Evolutionary conservation across 2,113 vertebrate species (phyloP), one percentile per base, ranked within the genome.

Genomic region (Centrocercus urophasianus): DNA sequence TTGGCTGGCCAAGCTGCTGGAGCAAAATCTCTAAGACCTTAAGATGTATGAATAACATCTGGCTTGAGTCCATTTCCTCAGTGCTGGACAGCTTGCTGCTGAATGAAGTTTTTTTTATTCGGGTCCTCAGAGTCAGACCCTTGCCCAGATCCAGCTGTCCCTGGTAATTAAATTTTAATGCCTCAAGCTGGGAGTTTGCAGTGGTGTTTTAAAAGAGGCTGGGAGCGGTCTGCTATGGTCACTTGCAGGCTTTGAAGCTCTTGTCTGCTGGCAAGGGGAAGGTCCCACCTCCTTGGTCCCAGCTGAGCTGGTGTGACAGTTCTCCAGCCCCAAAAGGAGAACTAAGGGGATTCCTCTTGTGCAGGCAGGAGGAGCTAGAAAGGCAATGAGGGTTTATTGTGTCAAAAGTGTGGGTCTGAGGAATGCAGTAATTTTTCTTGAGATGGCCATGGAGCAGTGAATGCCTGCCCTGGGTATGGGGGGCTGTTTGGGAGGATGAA

Each of bases 101-200:
- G 74, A 63, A 69, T 13, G 22, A 50, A 34, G 32, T 4, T 63
- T 52, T 57, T 45, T 45, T 63, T 27, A n/a, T 36, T 36, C 1
- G 0, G 27, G 47, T 74, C 75, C 70, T 92, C 42, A 4, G 61
- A 71, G 91, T 90, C 90, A 89, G 86, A 45, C 40, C 94, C 83
- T 90, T 3, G 14, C 64, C 89, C 0, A 0, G 43, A 82, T 88
- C 86, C 95, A 95, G 70, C 86, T 95, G 95, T 86, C 81, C 67
- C 61, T 57, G 36, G 43, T 92, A 93, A 96, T 92, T 92, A 89
- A 88, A 92, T 92, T 92, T 91, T 78, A 73, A 61, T 82, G 76
- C 78, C 38, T 84, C 93, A 88, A 88, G 94, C 80, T 71, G 63
- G 67, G 61, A 72, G 47, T 43, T 90, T 83, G 57, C 25, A 2